These are phyloP conservation scores for Campylomormyrus numenius DNA, from an alignment of 2,113 vertebrate genomes.

Conservation along the genomic window DNA sequence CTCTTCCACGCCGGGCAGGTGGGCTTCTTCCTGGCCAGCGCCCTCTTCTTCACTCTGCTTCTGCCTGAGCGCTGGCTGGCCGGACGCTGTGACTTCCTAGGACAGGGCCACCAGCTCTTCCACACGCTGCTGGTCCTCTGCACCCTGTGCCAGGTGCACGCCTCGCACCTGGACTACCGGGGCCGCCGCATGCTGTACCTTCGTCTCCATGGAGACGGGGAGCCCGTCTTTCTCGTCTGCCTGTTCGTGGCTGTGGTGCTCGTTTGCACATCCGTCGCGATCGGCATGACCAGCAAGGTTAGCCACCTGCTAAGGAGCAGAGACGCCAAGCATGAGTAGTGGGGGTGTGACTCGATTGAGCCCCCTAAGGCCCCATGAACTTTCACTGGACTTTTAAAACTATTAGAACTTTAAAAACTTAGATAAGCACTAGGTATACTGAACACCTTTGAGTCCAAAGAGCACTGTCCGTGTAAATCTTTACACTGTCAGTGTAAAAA, in stretches of 20 bases:
- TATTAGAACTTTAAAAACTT: background rate
- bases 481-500: background rate
- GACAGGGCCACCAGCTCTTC: constrained; percentile 86
- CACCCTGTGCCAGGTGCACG: constrained; percentile 80
- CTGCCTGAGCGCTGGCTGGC: constrained; percentile 75
- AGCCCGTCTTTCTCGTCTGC: constrained; percentile 51
- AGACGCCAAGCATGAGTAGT: constrained; percentile 19
- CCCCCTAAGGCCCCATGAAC: background rate
- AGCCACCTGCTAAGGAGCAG: constrained; percentile 52
- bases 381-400: background rate
- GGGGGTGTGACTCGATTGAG: background rate
- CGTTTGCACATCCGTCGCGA: constrained; percentile 56
- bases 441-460: background rate
- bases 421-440: background rate
- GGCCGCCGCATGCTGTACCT: constrained; percentile 63
- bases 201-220: constrained; percentile 51
- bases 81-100: constrained; percentile 73
- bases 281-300: constrained; percentile 63
- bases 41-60: constrained; percentile 75
- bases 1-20: constrained; percentile 58
- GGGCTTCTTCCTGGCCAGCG: constrained; percentile 71
- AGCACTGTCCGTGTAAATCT: background rate
- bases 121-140: constrained; percentile 75
- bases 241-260: constrained; percentile 59
- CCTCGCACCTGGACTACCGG: constrained; percentile 70